Evolutionary conservation across 2,113 vertebrate species (phyloP).

Genomic region (Austrofundulus limnaeus): DNA sequence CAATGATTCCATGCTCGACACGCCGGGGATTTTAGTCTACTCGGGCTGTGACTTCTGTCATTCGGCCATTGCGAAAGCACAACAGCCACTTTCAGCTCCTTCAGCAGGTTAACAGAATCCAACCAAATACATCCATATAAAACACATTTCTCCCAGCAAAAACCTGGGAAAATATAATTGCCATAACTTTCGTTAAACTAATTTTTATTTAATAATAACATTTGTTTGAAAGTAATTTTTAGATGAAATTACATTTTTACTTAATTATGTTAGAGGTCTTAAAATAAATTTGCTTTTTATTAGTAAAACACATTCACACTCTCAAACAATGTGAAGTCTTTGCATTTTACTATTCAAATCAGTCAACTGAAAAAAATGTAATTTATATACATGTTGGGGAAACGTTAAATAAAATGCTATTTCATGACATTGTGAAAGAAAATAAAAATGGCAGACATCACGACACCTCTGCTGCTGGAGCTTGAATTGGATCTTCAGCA

Average conservation of each 20-base stretch:
- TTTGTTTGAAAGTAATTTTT: no score
- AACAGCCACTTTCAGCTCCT: conserved; percentile 69
- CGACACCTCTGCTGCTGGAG: conserved; percentile 58
- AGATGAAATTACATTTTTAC: no score
- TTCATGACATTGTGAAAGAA: conserved; percentile 36
- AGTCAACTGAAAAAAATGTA: background rate
- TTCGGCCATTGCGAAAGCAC: conserved; percentile 54
- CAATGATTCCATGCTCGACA: conserved; percentile 52
- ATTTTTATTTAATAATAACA: no score
- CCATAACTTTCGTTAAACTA: no score
- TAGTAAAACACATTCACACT: no score
- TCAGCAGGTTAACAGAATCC: conserved; percentile 60
- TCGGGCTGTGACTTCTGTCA: conserved; percentile 56
- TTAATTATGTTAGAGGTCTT: no score
- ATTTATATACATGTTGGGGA: background rate
- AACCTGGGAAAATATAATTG: no score
- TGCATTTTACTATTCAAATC: no score
- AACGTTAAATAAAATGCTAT: conserved; percentile 23
- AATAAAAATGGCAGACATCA: conserved; percentile 54
- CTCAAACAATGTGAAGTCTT: no score
- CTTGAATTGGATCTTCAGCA: conserved; percentile 59
- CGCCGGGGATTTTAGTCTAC: conserved; percentile 51
- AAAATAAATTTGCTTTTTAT: no score
- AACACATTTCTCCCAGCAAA: no score
- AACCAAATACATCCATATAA: conserved; percentile 68